Evolutionary conservation across 2,797 vertebrate species (phyloP).

Genomic region (Danio aesculapii): DNA sequence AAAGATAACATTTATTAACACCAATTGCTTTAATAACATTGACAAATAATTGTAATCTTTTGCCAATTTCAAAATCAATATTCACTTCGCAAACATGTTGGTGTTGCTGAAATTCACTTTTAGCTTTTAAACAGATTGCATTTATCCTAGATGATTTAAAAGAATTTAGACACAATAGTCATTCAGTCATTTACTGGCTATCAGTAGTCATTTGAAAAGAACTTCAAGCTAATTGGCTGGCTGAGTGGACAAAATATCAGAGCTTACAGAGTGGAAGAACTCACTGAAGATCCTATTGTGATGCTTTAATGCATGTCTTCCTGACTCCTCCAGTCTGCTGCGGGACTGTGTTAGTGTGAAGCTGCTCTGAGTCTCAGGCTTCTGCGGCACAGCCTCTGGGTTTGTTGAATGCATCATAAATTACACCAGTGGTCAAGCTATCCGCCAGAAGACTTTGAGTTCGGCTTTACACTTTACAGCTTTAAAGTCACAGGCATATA

Average conservation of each 20-base stretch:
- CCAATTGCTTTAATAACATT: background rate
- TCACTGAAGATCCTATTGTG: slow-evolving; percentile 16
- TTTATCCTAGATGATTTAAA: background rate
- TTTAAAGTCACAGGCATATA: slow-evolving; percentile 7
- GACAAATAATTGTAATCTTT: background rate
- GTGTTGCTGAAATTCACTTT: background rate
- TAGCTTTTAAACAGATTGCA: background rate
- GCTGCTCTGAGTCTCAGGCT: slow-evolving; percentile 4
- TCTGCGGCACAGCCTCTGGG: slow-evolving; percentile 13
- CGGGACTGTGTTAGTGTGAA: background rate
- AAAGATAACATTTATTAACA: background rate
- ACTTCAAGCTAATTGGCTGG: background rate
- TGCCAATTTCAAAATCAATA: background rate
- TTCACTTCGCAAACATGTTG: background rate
- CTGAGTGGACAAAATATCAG: background rate
- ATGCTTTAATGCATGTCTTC: background rate
- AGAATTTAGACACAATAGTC: background rate
- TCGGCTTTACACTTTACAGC: background rate
- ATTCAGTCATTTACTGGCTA: background rate
- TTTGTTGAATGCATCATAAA: slow-evolving; percentile 15
- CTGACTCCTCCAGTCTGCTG: background rate
- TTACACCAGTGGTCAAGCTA: background rate
- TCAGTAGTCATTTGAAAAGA: background rate
- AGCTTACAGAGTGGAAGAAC: slow-evolving; percentile 7
- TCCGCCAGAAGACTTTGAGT: background rate